These are phyloP conservation scores for Philereme vetulata DNA, from an alignment of 2,888 invertebrate genomes.

Conservation along the genomic window DNA sequence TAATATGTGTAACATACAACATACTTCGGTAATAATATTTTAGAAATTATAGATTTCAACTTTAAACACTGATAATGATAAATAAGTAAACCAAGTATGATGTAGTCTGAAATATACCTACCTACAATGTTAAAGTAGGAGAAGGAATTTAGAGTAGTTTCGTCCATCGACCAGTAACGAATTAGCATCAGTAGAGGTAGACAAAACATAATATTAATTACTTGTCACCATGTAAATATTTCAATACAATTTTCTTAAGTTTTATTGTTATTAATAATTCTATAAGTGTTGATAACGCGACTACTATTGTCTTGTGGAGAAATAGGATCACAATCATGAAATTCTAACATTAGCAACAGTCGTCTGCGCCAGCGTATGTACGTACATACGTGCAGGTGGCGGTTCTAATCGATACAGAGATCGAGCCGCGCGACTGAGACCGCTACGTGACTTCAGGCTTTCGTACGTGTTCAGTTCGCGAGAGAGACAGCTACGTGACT, in stretches of 20 bases:
- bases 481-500: no score
- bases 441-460: no score
- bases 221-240: slow-evolving; percentile 40
- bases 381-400: no score
- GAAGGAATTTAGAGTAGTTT: slow-evolving; percentile 34
- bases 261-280: neutral
- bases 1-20: slow-evolving; percentile 5
- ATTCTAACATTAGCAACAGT: no score
- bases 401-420: no score
- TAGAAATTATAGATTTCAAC: slow-evolving; percentile 33
- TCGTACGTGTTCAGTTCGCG: no score
- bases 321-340: neutral
- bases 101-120: slow-evolving; percentile 4
- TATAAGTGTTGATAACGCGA: neutral
- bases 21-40: slow-evolving; percentile 60
- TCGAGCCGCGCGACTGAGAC: no score
- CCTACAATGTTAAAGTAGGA: slow-evolving; percentile 9
- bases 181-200: slow-evolving; percentile 30
- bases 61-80: slow-evolving; percentile 13
- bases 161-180: slow-evolving; percentile 36
- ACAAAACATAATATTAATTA: slow-evolving; percentile 13
- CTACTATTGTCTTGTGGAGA: neutral
- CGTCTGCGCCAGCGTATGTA: no score
- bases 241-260: slow-evolving; percentile 19
- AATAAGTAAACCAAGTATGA: slow-evolving; percentile 10